Conservation (phyloP, 2,888 invertebrate species). For the Eristalis arbustorum region DNA sequence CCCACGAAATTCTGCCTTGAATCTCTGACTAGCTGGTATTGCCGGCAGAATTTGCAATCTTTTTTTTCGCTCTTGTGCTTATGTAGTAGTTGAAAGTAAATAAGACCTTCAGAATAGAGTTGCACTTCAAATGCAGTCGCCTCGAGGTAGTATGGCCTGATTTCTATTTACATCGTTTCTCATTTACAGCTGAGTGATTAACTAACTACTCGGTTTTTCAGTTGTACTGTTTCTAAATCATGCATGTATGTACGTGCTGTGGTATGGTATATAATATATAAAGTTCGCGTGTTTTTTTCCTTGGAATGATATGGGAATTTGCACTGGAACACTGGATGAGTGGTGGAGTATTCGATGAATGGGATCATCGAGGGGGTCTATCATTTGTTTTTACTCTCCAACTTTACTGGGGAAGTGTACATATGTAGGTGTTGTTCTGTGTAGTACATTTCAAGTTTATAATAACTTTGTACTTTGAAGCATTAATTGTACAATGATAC, state of each 20-base stretch:
- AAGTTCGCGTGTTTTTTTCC: slow-evolving; percentile 2
- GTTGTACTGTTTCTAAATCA: not conserved
- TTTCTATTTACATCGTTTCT: slow-evolving; percentile 46
- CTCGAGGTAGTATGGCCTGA: slow-evolving; percentile 49
- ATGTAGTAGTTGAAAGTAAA: slow-evolving; percentile 23
- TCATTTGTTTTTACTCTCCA: not conserved
- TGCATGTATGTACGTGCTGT: not conserved
- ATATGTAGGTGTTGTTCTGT: not conserved
- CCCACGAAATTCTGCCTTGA: not conserved
- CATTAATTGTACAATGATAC: not conserved
- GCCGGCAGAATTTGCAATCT: slow-evolving; percentile 9
- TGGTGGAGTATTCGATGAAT: not conserved
- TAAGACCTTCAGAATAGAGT: slow-evolving; percentile 32
- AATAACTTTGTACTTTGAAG: not conserved
- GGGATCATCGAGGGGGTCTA: not conserved
- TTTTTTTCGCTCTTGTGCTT: not conserved
- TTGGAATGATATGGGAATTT: slow-evolving; percentile 32
- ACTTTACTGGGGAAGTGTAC: not conserved
- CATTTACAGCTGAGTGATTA: slow-evolving; percentile 36
- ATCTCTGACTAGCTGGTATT: not conserved
- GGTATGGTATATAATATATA: not conserved
- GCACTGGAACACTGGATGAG: not conserved
- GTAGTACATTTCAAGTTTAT: not conserved
- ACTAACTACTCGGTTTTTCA: slow-evolving; percentile 2
- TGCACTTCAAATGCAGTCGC: slow-evolving; percentile 27